phyloP scores from a whole-genome alignment of 1,140 invertebrate species.

The Drosophila ambigua region DNA sequence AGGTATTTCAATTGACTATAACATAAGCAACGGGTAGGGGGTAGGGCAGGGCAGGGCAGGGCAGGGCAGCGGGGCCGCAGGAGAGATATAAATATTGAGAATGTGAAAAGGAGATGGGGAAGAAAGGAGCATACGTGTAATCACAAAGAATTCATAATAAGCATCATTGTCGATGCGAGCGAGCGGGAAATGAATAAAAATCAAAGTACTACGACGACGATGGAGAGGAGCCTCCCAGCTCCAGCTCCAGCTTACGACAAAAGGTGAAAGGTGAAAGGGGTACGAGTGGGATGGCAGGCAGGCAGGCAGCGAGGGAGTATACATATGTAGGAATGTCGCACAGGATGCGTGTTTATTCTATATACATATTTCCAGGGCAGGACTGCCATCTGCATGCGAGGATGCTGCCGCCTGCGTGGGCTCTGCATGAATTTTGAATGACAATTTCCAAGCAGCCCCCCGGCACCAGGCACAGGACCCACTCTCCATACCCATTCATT shows the following conservation, averaged over 20 bases:
- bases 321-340: conserved; percentile 65
- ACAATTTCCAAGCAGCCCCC: conserved; percentile 49
- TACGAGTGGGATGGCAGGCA: conserved; percentile 9
- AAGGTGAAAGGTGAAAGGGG: conserved; percentile 63
- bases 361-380: conserved; percentile 30
- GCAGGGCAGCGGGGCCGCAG: conserved; percentile 13
- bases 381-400: conserved; percentile 66
- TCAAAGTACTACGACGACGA: conserved; percentile 57
- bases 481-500: conserved; percentile 38
- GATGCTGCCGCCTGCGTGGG: conserved; percentile 52
- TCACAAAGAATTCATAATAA: conserved; percentile 83
- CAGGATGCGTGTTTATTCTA: conserved; percentile 70
- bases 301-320: background rate
- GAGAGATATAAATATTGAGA: conserved; percentile 72
- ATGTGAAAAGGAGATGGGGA: conserved; percentile 53
- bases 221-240: conserved; percentile 27
- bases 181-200: conserved; percentile 82
- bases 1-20: conserved; percentile 69
- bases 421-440: conserved; percentile 76
- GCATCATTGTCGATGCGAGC: conserved; percentile 77
- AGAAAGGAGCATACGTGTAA: conserved; percentile 43
- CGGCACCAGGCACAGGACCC: conserved; percentile 4
- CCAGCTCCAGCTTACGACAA: conserved; percentile 42
- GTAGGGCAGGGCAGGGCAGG: too few species aligned
- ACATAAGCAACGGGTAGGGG: background rate